phyloP scores from a whole-genome alignment of 2,113 vertebrate species.

The Podilymbus podiceps region DNA sequence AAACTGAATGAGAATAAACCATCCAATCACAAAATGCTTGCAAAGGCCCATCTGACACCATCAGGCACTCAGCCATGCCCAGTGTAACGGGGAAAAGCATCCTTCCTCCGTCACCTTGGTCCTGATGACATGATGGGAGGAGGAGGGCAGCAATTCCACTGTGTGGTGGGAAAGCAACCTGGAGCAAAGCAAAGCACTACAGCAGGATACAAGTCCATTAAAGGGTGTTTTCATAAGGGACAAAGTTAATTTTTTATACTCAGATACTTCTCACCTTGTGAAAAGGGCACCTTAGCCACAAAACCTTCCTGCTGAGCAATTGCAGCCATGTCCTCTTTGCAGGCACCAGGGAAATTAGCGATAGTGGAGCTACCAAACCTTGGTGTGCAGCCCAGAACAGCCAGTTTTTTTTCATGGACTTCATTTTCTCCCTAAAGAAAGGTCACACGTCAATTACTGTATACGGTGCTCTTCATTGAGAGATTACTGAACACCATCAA shows the following conservation, averaged over 20 bases:
- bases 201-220: neutral
- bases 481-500: conserved; percentile 22
- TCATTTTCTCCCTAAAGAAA: neutral
- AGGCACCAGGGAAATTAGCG: neutral
- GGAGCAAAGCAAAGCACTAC: neutral
- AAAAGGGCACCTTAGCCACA: neutral
- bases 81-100: neutral
- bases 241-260: neutral
- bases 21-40: neutral
- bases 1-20: neutral
- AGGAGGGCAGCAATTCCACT: neutral
- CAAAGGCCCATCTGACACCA: neutral
- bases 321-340: neutral
- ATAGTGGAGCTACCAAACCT: neutral
- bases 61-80: neutral
- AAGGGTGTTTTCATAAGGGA: neutral
- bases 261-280: neutral
- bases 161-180: neutral
- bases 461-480: neutral
- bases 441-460: neutral
- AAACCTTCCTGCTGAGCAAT: neutral
- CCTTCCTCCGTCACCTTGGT: neutral
- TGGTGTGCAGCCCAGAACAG: neutral
- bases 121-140: neutral
- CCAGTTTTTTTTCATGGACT: neutral